Percentiles rank a stretch among this genome's conserved stretches.
Evolutionary conservation across 2,888 invertebrate genomes (phyloP).

Genomic region (Eupeodes luniger): DNA sequence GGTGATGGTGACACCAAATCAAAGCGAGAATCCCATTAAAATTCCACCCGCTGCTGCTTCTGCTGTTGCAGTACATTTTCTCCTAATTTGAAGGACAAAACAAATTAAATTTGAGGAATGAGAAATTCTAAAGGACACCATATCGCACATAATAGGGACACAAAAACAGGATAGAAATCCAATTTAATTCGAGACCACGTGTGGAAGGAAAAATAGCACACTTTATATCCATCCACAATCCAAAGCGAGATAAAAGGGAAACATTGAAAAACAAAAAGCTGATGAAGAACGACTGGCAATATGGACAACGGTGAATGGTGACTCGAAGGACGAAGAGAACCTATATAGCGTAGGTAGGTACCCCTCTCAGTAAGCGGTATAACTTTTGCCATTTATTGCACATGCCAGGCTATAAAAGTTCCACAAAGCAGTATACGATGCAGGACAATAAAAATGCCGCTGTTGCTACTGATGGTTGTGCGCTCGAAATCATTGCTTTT

Average conservation of each 20-base stretch:
- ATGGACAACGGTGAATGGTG: not conserved
- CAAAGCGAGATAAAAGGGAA: slow-evolving; percentile 28
- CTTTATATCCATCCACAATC: slow-evolving; percentile 13
- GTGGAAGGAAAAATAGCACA: slow-evolving; percentile 36
- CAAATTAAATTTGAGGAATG: slow-evolving; percentile 49
- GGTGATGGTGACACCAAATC: slow-evolving; percentile 16
- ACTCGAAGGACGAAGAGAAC: slow-evolving; percentile 5
- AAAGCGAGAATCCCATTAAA: slow-evolving; percentile 60
- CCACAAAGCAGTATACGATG: slow-evolving; percentile 39
- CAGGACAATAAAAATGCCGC: slow-evolving; percentile 45
- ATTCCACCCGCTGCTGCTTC: slow-evolving; percentile 38
- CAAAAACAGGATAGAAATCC: slow-evolving; percentile 49
- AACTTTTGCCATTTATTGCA: slow-evolving; percentile 69
- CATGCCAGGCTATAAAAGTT: slow-evolving; percentile 68
- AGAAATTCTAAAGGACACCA: slow-evolving; percentile 50
- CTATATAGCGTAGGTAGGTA: no score
- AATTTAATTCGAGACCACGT: slow-evolving; percentile 57
- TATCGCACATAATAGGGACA: not conserved
- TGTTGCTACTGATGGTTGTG: slow-evolving; percentile 19
- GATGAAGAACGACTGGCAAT: not conserved
- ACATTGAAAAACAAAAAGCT: not conserved
- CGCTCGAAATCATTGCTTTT: slow-evolving; percentile 17
- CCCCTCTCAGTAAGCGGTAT: slow-evolving; percentile 18
- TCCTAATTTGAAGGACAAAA: slow-evolving; percentile 60
- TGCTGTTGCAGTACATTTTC: slow-evolving; percentile 26